phyloP scores from a whole-genome alignment of 2,113 vertebrate species.

The Cyphomyrus discorhynchus region DNA sequence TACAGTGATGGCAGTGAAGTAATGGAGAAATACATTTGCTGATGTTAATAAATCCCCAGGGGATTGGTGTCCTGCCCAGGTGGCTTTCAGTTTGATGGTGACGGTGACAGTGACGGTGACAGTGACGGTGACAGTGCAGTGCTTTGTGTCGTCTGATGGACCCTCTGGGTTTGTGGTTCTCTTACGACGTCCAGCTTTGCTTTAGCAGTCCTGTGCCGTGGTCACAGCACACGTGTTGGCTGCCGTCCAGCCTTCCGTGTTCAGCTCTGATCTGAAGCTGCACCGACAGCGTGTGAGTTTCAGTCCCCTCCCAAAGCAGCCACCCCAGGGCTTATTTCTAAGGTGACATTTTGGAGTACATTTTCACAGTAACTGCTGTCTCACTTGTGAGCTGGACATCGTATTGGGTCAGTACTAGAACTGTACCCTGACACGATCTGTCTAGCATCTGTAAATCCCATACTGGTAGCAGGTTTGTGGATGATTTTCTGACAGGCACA shows the following conservation, averaged over 20 bases:
- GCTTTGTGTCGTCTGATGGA: not conserved
- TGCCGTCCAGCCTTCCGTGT: not conserved
- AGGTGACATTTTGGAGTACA: not conserved
- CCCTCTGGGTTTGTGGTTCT: not conserved
- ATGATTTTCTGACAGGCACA: not conserved
- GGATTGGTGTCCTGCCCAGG: not conserved
- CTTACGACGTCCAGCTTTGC: not conserved
- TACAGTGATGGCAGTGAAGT: not conserved
- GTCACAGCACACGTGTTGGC: not conserved
- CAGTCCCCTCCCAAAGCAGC: not conserved
- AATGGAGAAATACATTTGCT: not conserved
- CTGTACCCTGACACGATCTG: not conserved
- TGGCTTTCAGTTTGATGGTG: not conserved
- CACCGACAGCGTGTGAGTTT: not conserved
- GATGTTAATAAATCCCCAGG: not conserved
- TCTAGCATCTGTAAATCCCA: not conserved
- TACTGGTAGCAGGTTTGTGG: not conserved
- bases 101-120: not conserved
- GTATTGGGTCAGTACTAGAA: not conserved
- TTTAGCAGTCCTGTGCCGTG: not conserved
- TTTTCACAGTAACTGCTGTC: not conserved
- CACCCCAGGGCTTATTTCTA: not conserved
- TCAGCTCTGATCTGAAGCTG: not conserved
- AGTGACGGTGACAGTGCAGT: not conserved
- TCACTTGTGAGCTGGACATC: not conserved